Conservation (phyloP, 2,797 vertebrate genomes). For the Cyprinodon diabolis region DNA sequence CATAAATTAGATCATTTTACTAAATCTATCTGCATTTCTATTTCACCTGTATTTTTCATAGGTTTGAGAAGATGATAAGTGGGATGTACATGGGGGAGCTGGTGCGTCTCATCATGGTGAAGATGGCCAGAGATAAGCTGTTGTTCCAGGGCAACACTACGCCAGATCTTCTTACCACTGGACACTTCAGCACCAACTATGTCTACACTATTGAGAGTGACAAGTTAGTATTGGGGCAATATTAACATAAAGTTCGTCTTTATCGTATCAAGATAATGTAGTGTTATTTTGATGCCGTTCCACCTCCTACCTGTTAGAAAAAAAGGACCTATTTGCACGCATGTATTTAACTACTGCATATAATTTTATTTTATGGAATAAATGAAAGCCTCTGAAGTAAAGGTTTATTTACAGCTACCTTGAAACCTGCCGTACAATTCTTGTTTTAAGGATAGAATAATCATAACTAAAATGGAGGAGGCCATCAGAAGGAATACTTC, state of each 20-base stretch:
- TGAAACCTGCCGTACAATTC: too few relatives aligned
- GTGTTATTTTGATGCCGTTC: too few relatives aligned
- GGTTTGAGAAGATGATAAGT: constrained; percentile 99
- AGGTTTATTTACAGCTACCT: too few relatives aligned
- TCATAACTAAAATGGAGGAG: too few relatives aligned
- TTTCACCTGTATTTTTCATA: constrained; percentile 46
- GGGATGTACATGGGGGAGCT: constrained; percentile 98
- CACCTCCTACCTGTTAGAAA: too few relatives aligned
- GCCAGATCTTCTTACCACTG: constrained; percentile 83
- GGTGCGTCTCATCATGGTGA: constrained; percentile 93
- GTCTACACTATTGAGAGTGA: constrained; percentile 89
- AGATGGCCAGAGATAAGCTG: constrained; percentile 90
- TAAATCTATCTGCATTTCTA: not conserved
- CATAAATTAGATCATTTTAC: not conserved
- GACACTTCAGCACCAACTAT: constrained; percentile 86
- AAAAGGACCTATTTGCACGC: too few relatives aligned
- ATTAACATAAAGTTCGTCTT: not conserved
- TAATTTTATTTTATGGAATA: too few relatives aligned
- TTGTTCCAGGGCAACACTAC: constrained; percentile 89
- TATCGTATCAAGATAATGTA: too few relatives aligned
- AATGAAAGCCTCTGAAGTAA: too few relatives aligned
- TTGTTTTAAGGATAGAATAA: too few relatives aligned
- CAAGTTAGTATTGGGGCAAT: constrained; percentile 66
- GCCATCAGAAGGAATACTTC: too few relatives aligned
- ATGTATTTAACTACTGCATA: too few relatives aligned